phyloP scores from a whole-genome alignment of 2,113 vertebrate species.

The Pluvialis apricaria region DNA sequence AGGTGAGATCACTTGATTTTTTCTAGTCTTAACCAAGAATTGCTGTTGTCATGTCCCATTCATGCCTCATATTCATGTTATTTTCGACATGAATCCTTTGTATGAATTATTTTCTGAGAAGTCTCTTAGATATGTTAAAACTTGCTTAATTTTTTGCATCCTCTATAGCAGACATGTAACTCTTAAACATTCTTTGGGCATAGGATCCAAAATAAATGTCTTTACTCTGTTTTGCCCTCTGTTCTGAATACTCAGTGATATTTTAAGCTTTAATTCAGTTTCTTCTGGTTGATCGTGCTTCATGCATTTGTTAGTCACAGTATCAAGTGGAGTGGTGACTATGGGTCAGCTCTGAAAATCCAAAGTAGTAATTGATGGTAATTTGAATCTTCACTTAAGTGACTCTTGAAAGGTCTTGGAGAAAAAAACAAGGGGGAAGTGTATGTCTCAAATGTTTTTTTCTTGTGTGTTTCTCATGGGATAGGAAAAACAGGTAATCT shows the following conservation, averaged over 20 bases:
- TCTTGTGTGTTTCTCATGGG: not conserved
- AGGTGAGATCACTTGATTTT: not conserved
- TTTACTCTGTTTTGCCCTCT: not conserved
- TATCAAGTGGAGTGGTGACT: not conserved
- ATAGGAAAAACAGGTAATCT: not conserved
- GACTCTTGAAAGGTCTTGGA: not conserved
- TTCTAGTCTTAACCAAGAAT: not conserved
- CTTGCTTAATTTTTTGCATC: not conserved
- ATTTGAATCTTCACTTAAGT: not conserved
- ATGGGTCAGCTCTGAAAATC: not conserved
- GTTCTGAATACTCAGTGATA: not conserved
- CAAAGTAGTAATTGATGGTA: not conserved
- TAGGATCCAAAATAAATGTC: not conserved
- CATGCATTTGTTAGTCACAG: not conserved
- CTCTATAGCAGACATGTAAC: not conserved
- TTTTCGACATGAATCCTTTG: not conserved
- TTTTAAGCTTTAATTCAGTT: not conserved
- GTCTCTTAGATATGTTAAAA: not conserved
- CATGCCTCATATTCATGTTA: not conserved
- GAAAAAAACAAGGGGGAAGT: not conserved
- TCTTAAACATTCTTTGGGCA: not conserved
- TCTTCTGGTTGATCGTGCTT: not conserved
- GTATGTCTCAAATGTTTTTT: not conserved
- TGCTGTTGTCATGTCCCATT: not conserved
- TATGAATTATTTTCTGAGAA: not conserved